Evolutionary conservation across 2,888 invertebrate genomes (phyloP).

Genomic region (Candidula unifasciata): DNA sequence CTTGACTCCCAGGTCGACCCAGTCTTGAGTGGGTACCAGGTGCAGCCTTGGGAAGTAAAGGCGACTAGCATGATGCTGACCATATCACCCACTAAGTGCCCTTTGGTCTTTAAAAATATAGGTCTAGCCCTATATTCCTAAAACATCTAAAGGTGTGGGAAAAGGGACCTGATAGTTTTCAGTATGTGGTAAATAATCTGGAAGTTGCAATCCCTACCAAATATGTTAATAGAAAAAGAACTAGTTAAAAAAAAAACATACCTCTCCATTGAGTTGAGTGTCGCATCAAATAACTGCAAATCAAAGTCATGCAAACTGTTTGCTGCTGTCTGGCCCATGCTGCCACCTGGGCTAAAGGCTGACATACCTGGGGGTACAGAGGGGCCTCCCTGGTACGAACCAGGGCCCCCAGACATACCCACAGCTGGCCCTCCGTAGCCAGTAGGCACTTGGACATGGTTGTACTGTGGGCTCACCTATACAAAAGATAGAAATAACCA

Average conservation of each 20-base stretch:
- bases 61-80: too few relatives aligned
- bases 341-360: slow-evolving; percentile 26
- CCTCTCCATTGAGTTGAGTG: slow-evolving; percentile 46
- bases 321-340: slow-evolving; percentile 43
- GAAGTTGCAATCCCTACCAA: not conserved
- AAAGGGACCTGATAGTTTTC: too few relatives aligned
- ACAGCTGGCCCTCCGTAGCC: slow-evolving; percentile 51
- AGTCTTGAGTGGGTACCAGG: too few relatives aligned
- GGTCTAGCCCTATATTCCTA: too few relatives aligned
- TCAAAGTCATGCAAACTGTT: slow-evolving; percentile 45
- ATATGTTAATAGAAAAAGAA: not conserved
- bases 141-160: too few relatives aligned
- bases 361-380: slow-evolving; percentile 24
- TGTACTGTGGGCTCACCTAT: slow-evolving; percentile 68
- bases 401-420: slow-evolving; percentile 48
- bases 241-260: not conserved
- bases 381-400: slow-evolving; percentile 44
- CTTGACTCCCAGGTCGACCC: too few relatives aligned
- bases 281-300: slow-evolving; percentile 38
- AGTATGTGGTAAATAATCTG: too few relatives aligned
- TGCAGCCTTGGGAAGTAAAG: too few relatives aligned
- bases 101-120: too few relatives aligned
- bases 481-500: not conserved
- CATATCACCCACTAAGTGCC: too few relatives aligned
- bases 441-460: slow-evolving; percentile 57